phyloP scores from a whole-genome alignment of 2,113 vertebrate species.

The Sphyrna mokarran region DNA sequence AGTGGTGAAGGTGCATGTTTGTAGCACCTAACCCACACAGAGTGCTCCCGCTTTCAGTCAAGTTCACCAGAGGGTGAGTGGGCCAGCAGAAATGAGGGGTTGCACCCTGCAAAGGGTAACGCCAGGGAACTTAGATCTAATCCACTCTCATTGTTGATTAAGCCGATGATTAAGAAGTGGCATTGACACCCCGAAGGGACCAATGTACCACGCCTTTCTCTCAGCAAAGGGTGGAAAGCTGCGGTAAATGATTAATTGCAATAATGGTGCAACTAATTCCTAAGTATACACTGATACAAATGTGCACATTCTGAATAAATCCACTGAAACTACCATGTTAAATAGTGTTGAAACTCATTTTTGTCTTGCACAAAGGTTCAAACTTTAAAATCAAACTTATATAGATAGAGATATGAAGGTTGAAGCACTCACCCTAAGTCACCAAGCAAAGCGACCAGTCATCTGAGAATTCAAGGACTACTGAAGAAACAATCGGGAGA shows the following conservation, averaged over 20 bases:
- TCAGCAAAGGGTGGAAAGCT: not conserved
- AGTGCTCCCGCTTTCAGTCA: not conserved
- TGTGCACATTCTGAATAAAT: not conserved
- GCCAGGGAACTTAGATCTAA: not conserved
- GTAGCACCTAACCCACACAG: not conserved
- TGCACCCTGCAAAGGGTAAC: not conserved
- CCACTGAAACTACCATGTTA: not conserved
- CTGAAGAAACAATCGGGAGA: not conserved
- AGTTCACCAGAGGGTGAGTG: not conserved
- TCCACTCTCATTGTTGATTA: not conserved
- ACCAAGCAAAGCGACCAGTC: not conserved
- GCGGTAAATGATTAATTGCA: not conserved
- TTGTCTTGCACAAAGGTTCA: not conserved
- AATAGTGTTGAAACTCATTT: not conserved
- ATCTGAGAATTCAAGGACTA: not conserved
- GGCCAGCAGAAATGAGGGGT: not conserved
- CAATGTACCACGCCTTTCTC: not conserved
- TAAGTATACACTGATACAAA: not conserved
- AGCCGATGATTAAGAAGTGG: too few relatives aligned
- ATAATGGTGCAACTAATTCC: not conserved
- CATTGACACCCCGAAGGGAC: not conserved
- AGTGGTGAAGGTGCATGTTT: not conserved
- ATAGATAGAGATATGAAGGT: not conserved
- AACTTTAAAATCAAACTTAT: not conserved
- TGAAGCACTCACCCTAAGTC: conserved; percentile 10